Base-by-base conservation (phyloP, 2,888 invertebrate species). In the Sericinus montela region DNA sequence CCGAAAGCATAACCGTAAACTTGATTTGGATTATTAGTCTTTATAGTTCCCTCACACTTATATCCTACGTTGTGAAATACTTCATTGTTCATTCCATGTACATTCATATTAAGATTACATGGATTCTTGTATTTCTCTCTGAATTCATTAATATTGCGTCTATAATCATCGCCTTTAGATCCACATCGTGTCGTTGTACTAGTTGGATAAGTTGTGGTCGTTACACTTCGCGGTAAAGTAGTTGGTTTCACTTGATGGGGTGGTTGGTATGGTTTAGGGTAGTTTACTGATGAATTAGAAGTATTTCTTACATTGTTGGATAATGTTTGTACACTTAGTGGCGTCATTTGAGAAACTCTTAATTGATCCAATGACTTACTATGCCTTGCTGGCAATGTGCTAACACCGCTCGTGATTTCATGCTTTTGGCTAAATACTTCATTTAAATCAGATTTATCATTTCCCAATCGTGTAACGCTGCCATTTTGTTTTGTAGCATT, bases 301-400 rank as follows among this genome's bases (percentile, higher is more conserved):
- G 65, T 73, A 62, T 83, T 87, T 63, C 75, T 75, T 1, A 72
- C 54, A 54, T 73, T 77, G 57, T 86, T 87, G 6, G 74, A 62
- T 45, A 85, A 60, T 23, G 72, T 74, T 66, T 80, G 77, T 45
- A 75, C 62, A 56, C 68, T 81, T 8, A 78, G 59, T 10, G 83
- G 78, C 25, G 75, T 65, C 69, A 83, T 75, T 69, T 88, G 81
- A 36, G 90, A 87, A 7, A 92, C 87, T 60, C 93, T 92, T 39
- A 95, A 76, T 61, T 95, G 95, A 75, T 96, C 96, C 56, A 96
- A 76, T 1, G 95, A 95, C 72, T 95, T 95, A 73, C 95, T 95
- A 67, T 96, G 95, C 48, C 95, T 88, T 0, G 94, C 92, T 0
- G 93, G 93, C 37, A 93, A 69, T 0, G 91, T 91, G 36, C 86